Percentiles rank a stretch among this genome's conserved stretches.
These are phyloP conservation scores for Miniopterus natalensis DNA, from an alignment of 2,113 vertebrate genomes.

Conservation along the genomic window DNA sequence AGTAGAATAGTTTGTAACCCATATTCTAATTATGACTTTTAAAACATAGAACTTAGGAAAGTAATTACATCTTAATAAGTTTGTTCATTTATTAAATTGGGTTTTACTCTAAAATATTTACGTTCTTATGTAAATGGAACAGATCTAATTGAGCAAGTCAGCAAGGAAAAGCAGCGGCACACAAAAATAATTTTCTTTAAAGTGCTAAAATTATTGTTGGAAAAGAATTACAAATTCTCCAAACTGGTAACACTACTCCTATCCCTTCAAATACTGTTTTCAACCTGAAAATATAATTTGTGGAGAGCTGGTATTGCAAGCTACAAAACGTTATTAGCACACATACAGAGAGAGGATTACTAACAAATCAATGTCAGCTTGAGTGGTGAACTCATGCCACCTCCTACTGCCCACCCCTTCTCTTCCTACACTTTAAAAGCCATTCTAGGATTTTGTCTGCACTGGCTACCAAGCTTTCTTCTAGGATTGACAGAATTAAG, in stretches of 20 bases:
- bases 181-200: constrained; percentile 71
- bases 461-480: not conserved
- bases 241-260: constrained; percentile 49
- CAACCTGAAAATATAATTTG: constrained; percentile 54
- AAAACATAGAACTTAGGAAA: constrained; percentile 71
- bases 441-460: not conserved
- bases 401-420: not conserved
- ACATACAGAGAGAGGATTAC: not conserved
- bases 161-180: constrained; percentile 17
- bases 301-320: not conserved
- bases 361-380: constrained; percentile 36
- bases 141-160: constrained; percentile 68
- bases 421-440: constrained; percentile 22
- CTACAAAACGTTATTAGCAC: not conserved
- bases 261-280: constrained; percentile 59
- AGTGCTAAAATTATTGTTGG: constrained; percentile 1
- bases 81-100: constrained; percentile 73
- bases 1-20: constrained; percentile 59
- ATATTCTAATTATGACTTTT: constrained; percentile 66
- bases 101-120: constrained; percentile 74
- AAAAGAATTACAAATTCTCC: constrained; percentile 56
- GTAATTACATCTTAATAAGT: constrained; percentile 72
- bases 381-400: not conserved
- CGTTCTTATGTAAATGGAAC: constrained; percentile 64
- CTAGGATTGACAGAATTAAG: not conserved